A percentile compares a stretch with the other conserved stretches of the same genome.
phyloP scores from a whole-genome alignment of 1,140 invertebrate species.

The Drosophila eugracilis region DNA sequence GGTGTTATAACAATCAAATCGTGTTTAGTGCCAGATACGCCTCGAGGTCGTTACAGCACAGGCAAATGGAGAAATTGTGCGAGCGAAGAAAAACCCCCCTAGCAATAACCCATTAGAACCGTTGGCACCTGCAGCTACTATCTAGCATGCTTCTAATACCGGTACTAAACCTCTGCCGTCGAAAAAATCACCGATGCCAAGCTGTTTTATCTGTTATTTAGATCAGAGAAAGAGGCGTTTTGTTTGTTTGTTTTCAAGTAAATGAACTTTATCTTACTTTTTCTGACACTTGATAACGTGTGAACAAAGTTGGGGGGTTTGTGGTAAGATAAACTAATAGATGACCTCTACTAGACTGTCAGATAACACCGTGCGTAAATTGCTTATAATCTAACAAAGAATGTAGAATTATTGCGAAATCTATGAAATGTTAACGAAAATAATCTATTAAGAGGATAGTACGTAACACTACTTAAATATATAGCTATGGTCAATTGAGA shows the following conservation, averaged over 20 bases:
- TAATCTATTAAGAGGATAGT: no score
- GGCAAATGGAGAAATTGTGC: conserved; percentile 29
- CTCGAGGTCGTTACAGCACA: background rate
- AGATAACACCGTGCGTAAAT: background rate
- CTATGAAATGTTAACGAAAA: no score
- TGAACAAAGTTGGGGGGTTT: conserved; percentile 1
- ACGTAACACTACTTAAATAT: no score
- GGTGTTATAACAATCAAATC: conserved; percentile 18
- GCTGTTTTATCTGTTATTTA: conserved; percentile 26
- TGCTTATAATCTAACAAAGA: no score
- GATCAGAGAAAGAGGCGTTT: conserved; percentile 14
- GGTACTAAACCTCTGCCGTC: conserved; percentile 2
- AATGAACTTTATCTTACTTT: conserved; percentile 12
- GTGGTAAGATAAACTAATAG: conserved; percentile 1
- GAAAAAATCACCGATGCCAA: conserved; percentile 39
- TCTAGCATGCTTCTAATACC: conserved; percentile 23
- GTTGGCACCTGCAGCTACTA: conserved; percentile 12
- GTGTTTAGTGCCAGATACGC: conserved; percentile 11
- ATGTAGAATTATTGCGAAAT: no score
- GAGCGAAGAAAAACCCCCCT: conserved; percentile 24
- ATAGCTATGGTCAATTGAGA: no score
- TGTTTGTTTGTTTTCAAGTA: conserved; percentile 19
- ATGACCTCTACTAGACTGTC: conserved; percentile 1
- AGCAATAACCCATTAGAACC: background rate
- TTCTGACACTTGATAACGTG: conserved; percentile 26